phyloP scores from a whole-genome alignment of 2,797 vertebrate genomes.

The Enteromius paludinosus region DNA sequence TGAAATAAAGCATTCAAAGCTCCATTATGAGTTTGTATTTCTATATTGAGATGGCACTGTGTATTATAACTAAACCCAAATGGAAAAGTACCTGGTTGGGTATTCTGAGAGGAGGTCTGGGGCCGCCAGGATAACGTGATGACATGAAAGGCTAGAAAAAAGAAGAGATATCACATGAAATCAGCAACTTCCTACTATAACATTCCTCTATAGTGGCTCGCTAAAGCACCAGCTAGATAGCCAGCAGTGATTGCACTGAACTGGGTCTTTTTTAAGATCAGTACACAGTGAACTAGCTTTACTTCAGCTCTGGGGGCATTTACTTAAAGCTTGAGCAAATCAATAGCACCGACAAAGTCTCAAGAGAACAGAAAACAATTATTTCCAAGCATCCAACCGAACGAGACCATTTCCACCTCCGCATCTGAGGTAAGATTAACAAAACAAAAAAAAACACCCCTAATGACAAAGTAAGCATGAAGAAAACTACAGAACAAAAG shows the following conservation, averaged over 20 bases:
- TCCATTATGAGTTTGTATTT: neutral
- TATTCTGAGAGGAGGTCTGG: slow-evolving; percentile 86
- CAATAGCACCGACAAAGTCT: slow-evolving; percentile 14
- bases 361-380: slow-evolving; percentile 37
- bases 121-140: slow-evolving; percentile 86
- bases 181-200: neutral
- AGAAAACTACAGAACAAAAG: neutral
- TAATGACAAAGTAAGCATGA: neutral
- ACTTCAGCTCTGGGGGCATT: slow-evolving; percentile 27
- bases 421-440: slow-evolving; percentile 19
- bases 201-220: neutral
- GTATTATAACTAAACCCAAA: neutral
- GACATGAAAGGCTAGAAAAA: slow-evolving; percentile 85
- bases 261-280: neutral
- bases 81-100: slow-evolving; percentile 81
- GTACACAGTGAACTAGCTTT: slow-evolving; percentile 17
- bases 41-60: neutral
- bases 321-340: slow-evolving; percentile 23
- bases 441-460: neutral
- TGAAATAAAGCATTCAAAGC: slow-evolving; percentile 2
- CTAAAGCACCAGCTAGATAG: neutral
- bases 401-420: slow-evolving; percentile 11
- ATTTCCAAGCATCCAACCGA: slow-evolving; percentile 35
- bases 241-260: neutral
- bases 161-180: slow-evolving; percentile 36